Conservation (phyloP, 2,797 vertebrate genomes). For the Tenualosa thibaudeaui region DNA sequence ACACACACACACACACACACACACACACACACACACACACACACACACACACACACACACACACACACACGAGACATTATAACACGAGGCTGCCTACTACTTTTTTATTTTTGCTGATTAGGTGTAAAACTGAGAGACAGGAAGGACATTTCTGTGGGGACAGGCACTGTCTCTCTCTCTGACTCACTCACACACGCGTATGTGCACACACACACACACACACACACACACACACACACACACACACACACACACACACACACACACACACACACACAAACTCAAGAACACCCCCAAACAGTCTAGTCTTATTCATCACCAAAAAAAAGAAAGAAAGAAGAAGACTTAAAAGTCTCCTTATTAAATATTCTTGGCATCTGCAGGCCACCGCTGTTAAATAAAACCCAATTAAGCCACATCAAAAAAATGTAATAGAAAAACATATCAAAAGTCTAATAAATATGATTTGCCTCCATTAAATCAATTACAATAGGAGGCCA, state of each 20-base stretch:
- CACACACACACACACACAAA: slow-evolving; percentile 16
- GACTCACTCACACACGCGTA: slow-evolving; percentile 14
- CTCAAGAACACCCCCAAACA: not conserved
- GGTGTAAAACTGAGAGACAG: slow-evolving; percentile 77
- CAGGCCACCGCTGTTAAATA: slow-evolving; percentile 62
- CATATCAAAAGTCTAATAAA: slow-evolving; percentile 66
- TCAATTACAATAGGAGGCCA: slow-evolving; percentile 77
- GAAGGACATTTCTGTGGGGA: slow-evolving; percentile 65
- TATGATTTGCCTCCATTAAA: slow-evolving; percentile 68
- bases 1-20: not conserved
- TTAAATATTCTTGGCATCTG: slow-evolving; percentile 49
- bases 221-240: slow-evolving; percentile 19
- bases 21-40: not conserved
- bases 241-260: slow-evolving; percentile 18
- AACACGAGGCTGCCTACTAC: slow-evolving; percentile 75
- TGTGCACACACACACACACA: slow-evolving; percentile 28
- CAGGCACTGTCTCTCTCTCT: slow-evolving; percentile 46
- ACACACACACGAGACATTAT: slow-evolving; percentile 51
- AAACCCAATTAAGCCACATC: slow-evolving; percentile 72
- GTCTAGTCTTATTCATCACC: not conserved
- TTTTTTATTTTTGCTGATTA: slow-evolving; percentile 82
- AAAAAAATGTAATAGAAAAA: slow-evolving; percentile 65
- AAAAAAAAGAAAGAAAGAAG: not conserved
- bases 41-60: not conserved
- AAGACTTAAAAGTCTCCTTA: slow-evolving; percentile 11